Evolutionary conservation across 30 jellyfish, hydroid and myxozoan species (phyloP), one percentile per base, ranked within the genome.

Genomic region (Pelagia noctiluca): DNA sequence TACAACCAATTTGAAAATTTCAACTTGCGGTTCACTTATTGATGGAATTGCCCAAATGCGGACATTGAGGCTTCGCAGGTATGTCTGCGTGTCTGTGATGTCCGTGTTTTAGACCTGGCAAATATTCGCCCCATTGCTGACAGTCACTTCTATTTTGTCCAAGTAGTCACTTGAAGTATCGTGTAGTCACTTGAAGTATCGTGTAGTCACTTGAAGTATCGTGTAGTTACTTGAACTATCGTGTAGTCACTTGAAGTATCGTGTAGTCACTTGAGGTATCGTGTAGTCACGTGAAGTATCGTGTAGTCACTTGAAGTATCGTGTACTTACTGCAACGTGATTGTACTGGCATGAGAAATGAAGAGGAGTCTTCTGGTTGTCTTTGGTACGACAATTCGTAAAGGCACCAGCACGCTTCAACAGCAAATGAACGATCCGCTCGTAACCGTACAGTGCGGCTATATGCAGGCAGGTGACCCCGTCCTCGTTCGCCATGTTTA

Each of bases 341-440:
- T 93, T 93, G 78, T 93, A 93, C 65, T 93, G 98, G 80, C 97
- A 93, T 3, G 98, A 96, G 7, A 93, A 70, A 68, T 93, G 98
- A 72, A 93, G 72, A 25, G 98, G 97, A 5, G 98, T 87, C 29
- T 96, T 91, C 23, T 49, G 54, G 36, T 61, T 71, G 28, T 74
- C 68, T 29, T 75, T 86, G 4, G 97, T 93, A 22, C 85, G 76
- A 49, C 87, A 85, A 53, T 87, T 93, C 1, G 98, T 84, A 7
- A 72, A 64, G 24, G 98, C 98, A 24, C 89, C 88, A 37, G 96
- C 97, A 23, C 65, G 83, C 21, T 50, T 83, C 29, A 93, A 52
- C 76, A 93, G 93, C 86, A 93, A 78, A 0, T 65, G 67, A 1
- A 87, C 97, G 25, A 93, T 87, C 7, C 88, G 86, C 16, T 93